Evolutionary conservation across 2,888 invertebrate genomes (phyloP).

Genomic region (Bombylius discolor): DNA sequence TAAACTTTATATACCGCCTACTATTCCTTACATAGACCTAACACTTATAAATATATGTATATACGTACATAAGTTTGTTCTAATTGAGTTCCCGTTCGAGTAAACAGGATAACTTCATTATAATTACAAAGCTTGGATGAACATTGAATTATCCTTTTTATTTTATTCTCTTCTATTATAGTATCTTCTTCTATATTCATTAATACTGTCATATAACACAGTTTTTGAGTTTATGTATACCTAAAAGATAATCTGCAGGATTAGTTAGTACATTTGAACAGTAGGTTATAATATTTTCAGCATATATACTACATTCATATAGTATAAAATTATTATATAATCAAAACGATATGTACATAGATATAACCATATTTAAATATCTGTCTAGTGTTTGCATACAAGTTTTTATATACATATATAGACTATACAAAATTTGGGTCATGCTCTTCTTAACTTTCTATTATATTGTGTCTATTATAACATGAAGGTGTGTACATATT

Average conservation of each 20-base stretch:
- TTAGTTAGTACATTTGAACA: background rate
- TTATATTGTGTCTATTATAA: background rate
- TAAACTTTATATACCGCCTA: too few species aligned
- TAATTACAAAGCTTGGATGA: conserved; percentile 11
- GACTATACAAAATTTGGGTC: background rate
- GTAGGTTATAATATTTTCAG: too few species aligned
- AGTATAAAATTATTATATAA: too few species aligned
- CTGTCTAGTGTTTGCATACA: too few species aligned
- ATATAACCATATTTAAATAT: too few species aligned
- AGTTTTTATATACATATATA: too few species aligned
- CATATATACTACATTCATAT: too few species aligned
- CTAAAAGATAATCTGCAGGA: background rate
- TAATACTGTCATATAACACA: too few species aligned
- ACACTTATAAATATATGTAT: too few species aligned
- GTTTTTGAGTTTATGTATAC: too few species aligned
- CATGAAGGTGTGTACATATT: background rate
- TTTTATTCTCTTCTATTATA: background rate
- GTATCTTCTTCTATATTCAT: background rate
- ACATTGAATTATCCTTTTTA: conserved; percentile 9
- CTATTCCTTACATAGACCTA: too few species aligned
- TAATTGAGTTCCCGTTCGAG: conserved; percentile 10
- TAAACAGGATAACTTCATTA: conserved; percentile 10
- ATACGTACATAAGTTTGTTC: background rate
- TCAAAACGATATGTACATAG: too few species aligned
- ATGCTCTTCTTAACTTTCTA: background rate